Base-by-base conservation (phyloP, 2,888 invertebrate genomes). In the Tiphia femorata region DNA sequence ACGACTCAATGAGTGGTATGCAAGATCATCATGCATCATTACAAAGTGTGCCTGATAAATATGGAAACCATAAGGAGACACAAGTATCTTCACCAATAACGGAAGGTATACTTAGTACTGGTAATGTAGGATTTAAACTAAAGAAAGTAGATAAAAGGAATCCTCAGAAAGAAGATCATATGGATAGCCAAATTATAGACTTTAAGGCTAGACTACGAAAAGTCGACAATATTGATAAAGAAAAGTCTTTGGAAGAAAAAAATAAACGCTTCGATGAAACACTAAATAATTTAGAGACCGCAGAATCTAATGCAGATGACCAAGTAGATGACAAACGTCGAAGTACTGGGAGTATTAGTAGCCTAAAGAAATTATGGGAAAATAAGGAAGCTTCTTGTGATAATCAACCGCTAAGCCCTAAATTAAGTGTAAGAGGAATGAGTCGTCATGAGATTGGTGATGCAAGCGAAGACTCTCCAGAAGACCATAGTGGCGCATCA, bases 291-390 rank as follows among this genome's bases (percentile, higher is more conserved):
- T 62, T 51, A 23, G 68, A 77, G 19, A 71, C 68, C 20, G 59
- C 68, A 37, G 79, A 78, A n/a, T 69, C 69, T 0, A 70, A 65
- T 16, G 71, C 72, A 16, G 76, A 68, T n/a, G 75, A 86, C 63
- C 92, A 92, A 46, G 89, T 89, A 12, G 93, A 94, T 47, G 94
- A 94, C 80, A 96, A 95, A 82, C 88, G 96, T 10, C 91, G 94
- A 67, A 95, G 95, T 83, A 95, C 95, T 43, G 96, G 96, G 61
- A 95, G 95, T 85, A 96, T 96, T 77, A 95, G 92, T 81, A 96
- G 94, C 83, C 86, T 96, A 75, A 96, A 96, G 83, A 94, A 94
- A 83, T 85, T 96, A 62, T 96, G 96, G 96, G 96, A 96, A 84
- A 92, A 91, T 66, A 93, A 92, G 79, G 91, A 91, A 80, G 83